Evolutionary conservation across 2,888 invertebrate genomes (phyloP).

Genomic region (Leptopilina myrica): DNA sequence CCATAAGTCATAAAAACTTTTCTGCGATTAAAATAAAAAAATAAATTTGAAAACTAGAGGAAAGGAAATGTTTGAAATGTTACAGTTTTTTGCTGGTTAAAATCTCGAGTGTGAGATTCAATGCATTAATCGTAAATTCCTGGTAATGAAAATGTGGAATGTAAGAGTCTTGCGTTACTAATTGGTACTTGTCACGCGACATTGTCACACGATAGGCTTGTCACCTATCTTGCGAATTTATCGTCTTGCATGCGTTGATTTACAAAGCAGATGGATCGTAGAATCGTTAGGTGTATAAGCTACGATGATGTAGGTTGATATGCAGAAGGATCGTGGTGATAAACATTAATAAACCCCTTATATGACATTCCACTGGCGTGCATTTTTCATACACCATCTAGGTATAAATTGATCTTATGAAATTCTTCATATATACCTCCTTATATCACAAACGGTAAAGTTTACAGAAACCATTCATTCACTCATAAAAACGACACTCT

Average conservation of each 20-base stretch:
- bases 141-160: slow-evolving; percentile 58
- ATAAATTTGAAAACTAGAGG: no score
- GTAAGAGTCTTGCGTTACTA: slow-evolving; percentile 61
- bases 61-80: neutral
- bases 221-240: slow-evolving; percentile 40
- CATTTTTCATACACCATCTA: slow-evolving; percentile 7
- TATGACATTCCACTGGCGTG: neutral
- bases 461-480: neutral
- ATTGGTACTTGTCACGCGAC: slow-evolving; percentile 67
- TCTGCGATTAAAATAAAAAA: no score
- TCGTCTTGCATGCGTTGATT: slow-evolving; percentile 39
- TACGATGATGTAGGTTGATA: slow-evolving; percentile 4
- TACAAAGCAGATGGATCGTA: slow-evolving; percentile 33
- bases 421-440: neutral
- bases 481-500: neutral
- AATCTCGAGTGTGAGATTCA: slow-evolving; percentile 22
- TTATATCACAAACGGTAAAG: slow-evolving; percentile 4
- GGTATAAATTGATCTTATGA: neutral
- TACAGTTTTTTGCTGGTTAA: neutral
- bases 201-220: slow-evolving; percentile 47
- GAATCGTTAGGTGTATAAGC: slow-evolving; percentile 15
- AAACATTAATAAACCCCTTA: slow-evolving; percentile 16
- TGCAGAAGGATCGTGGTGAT: neutral
- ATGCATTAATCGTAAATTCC: slow-evolving; percentile 48
- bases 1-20: no score